Evolutionary conservation across 2,888 invertebrate genomes (phyloP).

Genomic region (Rutpela maculata): DNA sequence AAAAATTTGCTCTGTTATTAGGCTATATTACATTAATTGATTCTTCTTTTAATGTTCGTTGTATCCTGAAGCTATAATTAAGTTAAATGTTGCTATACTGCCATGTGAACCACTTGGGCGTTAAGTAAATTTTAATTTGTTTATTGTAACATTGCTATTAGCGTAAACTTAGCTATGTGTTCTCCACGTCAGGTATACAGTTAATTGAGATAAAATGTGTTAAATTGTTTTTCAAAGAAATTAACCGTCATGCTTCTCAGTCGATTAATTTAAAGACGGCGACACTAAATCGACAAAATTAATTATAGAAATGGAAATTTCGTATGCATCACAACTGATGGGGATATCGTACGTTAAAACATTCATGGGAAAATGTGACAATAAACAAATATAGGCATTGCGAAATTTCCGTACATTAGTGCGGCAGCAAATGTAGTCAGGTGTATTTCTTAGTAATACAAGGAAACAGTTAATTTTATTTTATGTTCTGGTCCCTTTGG

Average conservation of each 20-base stretch:
- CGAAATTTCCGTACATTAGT: no score
- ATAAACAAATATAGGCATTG: no score
- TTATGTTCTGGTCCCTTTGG: no score
- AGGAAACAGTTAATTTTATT: no score
- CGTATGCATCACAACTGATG: background rate
- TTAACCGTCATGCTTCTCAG: background rate
- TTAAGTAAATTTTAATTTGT: constrained; percentile 20
- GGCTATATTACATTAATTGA: constrained; percentile 20
- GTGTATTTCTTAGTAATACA: no score
- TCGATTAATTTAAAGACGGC: background rate
- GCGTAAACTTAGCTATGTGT: background rate
- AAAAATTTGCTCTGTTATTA: constrained; percentile 6
- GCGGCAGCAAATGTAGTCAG: no score
- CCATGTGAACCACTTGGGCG: constrained; percentile 10
- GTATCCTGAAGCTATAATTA: constrained; percentile 10
- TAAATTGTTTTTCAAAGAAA: constrained; percentile 3
- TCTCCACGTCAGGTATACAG: background rate
- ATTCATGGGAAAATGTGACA: no score
- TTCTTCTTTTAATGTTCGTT: constrained; percentile 7
- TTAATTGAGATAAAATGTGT: constrained; percentile 4
- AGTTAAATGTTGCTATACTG: constrained; percentile 9
- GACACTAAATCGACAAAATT: background rate
- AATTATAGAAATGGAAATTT: background rate
- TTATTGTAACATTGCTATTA: constrained; percentile 1
- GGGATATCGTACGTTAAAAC: no score